phyloP scores from a whole-genome alignment of 2,888 invertebrate genomes.

The Macrophya alboannulata region DNA sequence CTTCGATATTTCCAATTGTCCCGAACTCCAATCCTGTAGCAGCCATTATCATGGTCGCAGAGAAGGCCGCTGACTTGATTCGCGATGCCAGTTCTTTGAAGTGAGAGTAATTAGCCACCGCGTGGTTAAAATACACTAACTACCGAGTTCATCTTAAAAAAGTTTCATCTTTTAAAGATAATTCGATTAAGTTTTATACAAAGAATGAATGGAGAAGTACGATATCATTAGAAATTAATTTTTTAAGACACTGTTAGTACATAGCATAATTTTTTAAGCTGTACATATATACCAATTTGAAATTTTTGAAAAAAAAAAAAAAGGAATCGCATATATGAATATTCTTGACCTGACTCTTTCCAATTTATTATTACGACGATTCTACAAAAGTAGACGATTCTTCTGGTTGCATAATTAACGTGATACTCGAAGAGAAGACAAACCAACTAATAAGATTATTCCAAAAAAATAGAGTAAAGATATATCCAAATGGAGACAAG shows the following conservation, averaged over 20 bases:
- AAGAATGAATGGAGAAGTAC: not conserved
- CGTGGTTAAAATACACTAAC: not conserved
- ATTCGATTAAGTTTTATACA: not conserved
- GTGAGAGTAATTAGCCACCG: conserved; percentile 40
- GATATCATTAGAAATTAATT: not conserved
- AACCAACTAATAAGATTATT: too few species aligned
- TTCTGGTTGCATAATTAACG: not conserved
- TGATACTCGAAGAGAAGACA: not conserved
- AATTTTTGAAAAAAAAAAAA: not conserved
- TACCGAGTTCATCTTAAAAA: not conserved
- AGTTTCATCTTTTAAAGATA: not conserved
- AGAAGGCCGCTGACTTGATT: conserved; percentile 87
- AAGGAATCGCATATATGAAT: not conserved
- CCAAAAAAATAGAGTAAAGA: too few species aligned
- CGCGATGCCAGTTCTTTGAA: conserved; percentile 80
- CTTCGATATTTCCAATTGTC: conserved; percentile 86
- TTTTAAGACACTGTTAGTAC: not conserved
- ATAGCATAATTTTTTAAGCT: not conserved
- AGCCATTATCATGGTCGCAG: conserved; percentile 88
- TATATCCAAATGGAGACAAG: not conserved
- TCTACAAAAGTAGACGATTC: not conserved
- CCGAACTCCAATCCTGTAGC: conserved; percentile 86
- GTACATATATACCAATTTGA: not conserved
- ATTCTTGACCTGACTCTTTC: not conserved
- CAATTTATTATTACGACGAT: not conserved